Evolutionary conservation across 2,113 vertebrate species (phyloP).

Genomic region (Paramisgurnus dabryanus): DNA sequence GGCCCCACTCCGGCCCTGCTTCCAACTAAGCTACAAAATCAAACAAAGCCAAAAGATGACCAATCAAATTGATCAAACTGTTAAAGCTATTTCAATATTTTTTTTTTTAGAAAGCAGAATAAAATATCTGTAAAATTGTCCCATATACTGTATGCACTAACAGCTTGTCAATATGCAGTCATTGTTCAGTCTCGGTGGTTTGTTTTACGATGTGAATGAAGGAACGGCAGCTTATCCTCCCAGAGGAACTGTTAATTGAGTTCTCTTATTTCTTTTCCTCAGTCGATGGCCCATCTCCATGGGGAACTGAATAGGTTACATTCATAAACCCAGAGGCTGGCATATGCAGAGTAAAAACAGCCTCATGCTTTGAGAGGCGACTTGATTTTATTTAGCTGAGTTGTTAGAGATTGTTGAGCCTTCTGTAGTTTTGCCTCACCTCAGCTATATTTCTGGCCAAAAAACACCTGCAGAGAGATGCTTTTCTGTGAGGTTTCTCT

Average conservation of each 20-base stretch:
- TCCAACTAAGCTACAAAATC: no score
- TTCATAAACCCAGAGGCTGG: constrained; percentile 19
- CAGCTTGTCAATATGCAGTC: neutral
- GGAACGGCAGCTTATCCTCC: constrained; percentile 5
- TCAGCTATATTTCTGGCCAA: constrained; percentile 5
- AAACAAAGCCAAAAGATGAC: no score
- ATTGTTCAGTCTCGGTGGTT: constrained; percentile 8
- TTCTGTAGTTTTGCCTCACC: constrained; percentile 26
- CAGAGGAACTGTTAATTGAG: constrained; percentile 23
- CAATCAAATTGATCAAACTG: no score
- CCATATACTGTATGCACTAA: neutral
- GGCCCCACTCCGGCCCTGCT: no score
- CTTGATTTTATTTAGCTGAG: constrained; percentile 28
- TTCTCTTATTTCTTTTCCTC: neutral
- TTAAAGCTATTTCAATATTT: no score
- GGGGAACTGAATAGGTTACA: constrained; percentile 38
- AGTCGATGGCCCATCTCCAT: neutral
- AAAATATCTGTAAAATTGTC: no score
- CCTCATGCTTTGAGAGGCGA: neutral
- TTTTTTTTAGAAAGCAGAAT: no score
- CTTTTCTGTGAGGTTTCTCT: neutral
- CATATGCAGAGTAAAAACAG: constrained; percentile 36
- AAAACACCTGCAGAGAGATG: constrained; percentile 22
- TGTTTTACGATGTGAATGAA: constrained; percentile 22
- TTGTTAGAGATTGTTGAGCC: constrained; percentile 19